Base-by-base conservation (phyloP, 2,888 invertebrate species). In the Lysandra coridon region DNA sequence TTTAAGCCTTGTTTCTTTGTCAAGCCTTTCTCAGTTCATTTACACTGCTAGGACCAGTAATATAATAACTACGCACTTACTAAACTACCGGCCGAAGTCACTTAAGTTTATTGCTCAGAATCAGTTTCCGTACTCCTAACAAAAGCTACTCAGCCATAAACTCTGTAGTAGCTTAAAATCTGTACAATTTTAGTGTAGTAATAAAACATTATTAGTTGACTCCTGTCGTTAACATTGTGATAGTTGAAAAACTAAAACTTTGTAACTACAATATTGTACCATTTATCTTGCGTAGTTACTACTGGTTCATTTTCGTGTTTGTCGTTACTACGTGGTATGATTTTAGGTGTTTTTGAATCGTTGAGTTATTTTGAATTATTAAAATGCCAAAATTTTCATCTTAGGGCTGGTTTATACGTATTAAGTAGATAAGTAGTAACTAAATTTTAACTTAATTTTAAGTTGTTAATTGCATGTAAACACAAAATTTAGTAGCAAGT, bases 221-320 rank as follows among this genome's bases (percentile, higher is more conserved):
- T 88, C 87, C 84, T 84, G 89, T 88, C 90, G 91, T 91, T 91
- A 90, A 90, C 89, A 88, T 89, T 90, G 89, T 88, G 87, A 81
- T 84, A 87, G 85, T 88, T 89, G 87, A 85, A 87, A 84, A 85
- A 76, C 53, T 82, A 82, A 64, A 84, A 84, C 90, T 86, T 86
- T 90, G 91, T 90, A 84, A 83, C 85, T 88, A 85, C 86, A 86
- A 86, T 84, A 87, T 87, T 82, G 80, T 82, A 82, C 81, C 80
- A 78, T 82, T 81, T 81, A 78, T 80, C 78, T 82, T 81, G 77
- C 49, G 78, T 75, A 57, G 44, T 79, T 82, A 83, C 83, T 82
- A 83, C 82, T 80, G 80, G 79, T 82, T 81, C 81, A 82, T 79
- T 83, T 80, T 44, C 10, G 23, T 69, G 30, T 60, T 10, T 49